Evolutionary conservation across 2,113 vertebrate genomes (phyloP), one percentile per base, ranked within the genome.

Genomic region (Rhombomys opimus): DNA sequence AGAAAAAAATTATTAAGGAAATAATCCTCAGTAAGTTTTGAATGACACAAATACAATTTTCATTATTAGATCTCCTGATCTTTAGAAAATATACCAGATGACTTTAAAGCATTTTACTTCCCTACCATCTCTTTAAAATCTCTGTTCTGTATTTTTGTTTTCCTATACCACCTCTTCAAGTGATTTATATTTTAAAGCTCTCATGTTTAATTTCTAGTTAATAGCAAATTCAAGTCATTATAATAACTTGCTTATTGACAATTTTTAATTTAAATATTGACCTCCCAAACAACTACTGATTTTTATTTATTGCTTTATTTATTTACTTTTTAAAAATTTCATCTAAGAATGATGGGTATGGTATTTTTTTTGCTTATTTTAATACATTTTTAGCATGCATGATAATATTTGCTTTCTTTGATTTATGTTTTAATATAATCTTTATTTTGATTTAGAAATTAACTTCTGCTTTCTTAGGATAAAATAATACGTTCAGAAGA

Each of bases 381-480:
- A 81, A 82, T 2, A 78, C 3, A 65, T 25, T 50, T 73, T 90
- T 77, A 89, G 1, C 11, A 75, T 80, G 9, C 38, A 5, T 5
- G 18, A 50, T 67, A 61, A 12, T 84, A 15, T 78, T 87, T 97
- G 35, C 11, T 54, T 15, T 84, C 15, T 68, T 80, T n/a, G 5
- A 73, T 94, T 46, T 90, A 38, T 63, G 3, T 96, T 61, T 93
- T 70, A 92, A 85, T 77, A 50, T 6, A 72, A 77, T 59, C 7
- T 94, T 96, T 41, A 54, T 23, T 95, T 93, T 94, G 2, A 90
- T 94, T 97, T 70, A 75, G 38, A 95, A 90, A 52, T 80, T 76
- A 7, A 70, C 0, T 10, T 75, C 7, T 6, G 57, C 72, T 91
- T 93, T 80, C 94, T 38, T 93, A 76, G 4, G 2, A 70, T 7